Base-by-base conservation (phyloP, 2,888 invertebrate genomes). In the Galerucella nymphaeae region DNA sequence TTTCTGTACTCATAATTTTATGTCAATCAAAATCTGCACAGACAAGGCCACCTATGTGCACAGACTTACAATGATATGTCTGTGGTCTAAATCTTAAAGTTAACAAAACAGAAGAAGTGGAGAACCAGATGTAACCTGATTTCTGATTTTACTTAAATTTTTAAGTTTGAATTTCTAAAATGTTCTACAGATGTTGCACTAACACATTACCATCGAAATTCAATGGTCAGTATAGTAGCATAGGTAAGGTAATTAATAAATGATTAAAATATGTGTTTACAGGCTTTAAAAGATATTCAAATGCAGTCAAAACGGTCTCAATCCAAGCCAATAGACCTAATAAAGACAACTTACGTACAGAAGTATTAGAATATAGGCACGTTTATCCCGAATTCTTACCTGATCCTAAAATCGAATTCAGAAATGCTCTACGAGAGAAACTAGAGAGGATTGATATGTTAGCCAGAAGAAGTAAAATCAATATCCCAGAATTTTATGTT, bases 401-500 rank as follows among this genome's bases (percentile, higher is more conserved):
- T 0, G 93, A 95, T 84, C 95, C 96, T 0, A 92, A 93, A 80
- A 88, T 92, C 1, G 88, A 91, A 82, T 92, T 91, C 87, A 90
- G 98, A 72, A 96, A 99, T 87, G 83, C 88, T 11, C 85, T 97
- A 0, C 88, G 94, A 70, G 99, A 99, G 85, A 95, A 93, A 84
- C 86, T 99, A 16, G 98, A 99, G 84, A 90, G 99, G 73, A 87
- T 89, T 75, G 99, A 99, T 85, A 99, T 99, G 99, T 84, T 99
- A 42, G 91, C 92, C 72, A 89, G 99, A 72, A 89, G 98, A 79
- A 88, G 87, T 66, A 89, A 93, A 75, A 89, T 99, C 76, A 93
- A 95, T 83, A 93, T 99, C 77, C 99, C 99, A 0, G 98, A 99
- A 85, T 99, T 99, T 89, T 99, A 98, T 89, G 98, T 98, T 82